A percentile compares a stretch with the other conserved stretches of the same genome.
Evolutionary conservation across 2,888 invertebrate genomes (phyloP).

Genomic region (Sialis lutaria): DNA sequence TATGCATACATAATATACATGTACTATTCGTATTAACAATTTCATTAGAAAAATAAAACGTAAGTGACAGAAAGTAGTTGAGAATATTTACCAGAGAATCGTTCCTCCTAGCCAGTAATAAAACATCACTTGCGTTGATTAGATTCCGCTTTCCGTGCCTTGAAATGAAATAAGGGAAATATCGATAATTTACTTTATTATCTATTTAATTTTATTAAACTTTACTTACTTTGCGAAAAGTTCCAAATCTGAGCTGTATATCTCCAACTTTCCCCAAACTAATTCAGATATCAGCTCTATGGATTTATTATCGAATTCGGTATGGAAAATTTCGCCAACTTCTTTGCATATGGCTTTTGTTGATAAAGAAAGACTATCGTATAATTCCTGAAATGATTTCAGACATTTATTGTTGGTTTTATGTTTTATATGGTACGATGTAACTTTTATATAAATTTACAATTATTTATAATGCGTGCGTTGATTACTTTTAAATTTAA

Average conservation of each 20-base stretch:
- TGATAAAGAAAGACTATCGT: constrained; percentile 21
- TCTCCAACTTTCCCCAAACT: constrained; percentile 33
- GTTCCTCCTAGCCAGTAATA: constrained; percentile 40
- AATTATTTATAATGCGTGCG: too few relatives aligned
- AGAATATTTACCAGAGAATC: constrained; percentile 33
- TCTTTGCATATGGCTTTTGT: constrained; percentile 34
- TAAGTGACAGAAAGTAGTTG: too few relatives aligned
- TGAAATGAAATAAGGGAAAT: constrained; percentile 9
- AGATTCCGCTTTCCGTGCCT: constrained; percentile 46
- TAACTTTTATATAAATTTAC: too few relatives aligned
- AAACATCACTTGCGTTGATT: constrained; percentile 45
- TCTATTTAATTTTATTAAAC: not conserved
- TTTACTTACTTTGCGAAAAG: constrained; percentile 41
- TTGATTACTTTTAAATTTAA: too few relatives aligned
- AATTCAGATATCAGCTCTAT: constrained; percentile 41
- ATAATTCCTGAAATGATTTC: too few relatives aligned
- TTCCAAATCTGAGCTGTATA: constrained; percentile 41
- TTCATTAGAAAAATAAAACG: too few relatives aligned
- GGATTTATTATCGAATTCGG: constrained; percentile 33
- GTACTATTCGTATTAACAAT: not conserved
- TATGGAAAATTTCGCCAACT: constrained; percentile 28
- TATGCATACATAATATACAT: not conserved
- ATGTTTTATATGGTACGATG: too few relatives aligned
- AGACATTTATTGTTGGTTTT: too few relatives aligned
- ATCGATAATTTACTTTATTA: not conserved